These are phyloP conservation scores for Herpailurus yagouaroundi DNA, from an alignment of 2,113 vertebrate species.

Conservation along the genomic window DNA sequence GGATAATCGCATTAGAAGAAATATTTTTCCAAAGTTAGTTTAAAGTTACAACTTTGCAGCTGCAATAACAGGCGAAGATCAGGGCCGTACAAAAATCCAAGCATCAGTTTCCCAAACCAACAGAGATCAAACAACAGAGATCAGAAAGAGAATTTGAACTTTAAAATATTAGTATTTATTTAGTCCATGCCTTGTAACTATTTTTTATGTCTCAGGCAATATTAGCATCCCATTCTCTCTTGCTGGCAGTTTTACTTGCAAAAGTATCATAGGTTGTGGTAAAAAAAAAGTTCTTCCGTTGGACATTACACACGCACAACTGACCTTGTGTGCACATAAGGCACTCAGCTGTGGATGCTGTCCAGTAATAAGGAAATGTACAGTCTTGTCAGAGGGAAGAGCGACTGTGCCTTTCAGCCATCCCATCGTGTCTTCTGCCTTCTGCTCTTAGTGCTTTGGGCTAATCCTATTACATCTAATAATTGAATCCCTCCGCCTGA, in stretches of 20 bases:
- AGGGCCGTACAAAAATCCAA: background rate
- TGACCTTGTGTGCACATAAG: background rate
- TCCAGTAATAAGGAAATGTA: background rate
- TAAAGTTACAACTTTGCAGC: background rate
- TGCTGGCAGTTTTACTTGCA: background rate
- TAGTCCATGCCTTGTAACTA: background rate
- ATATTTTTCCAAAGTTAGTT: background rate
- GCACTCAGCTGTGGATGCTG: background rate
- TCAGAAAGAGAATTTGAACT: background rate
- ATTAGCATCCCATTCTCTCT: background rate
- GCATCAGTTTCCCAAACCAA: background rate
- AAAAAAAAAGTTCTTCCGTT: background rate
- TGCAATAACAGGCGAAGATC: background rate
- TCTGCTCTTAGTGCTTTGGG: background rate
- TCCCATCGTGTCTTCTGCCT: background rate
- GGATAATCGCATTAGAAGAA: background rate
- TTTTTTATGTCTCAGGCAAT: background rate
- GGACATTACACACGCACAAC: background rate
- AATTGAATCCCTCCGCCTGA: background rate
- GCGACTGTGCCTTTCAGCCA: background rate
- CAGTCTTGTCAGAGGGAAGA: background rate
- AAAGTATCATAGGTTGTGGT: background rate
- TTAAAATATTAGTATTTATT: background rate
- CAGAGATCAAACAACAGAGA: background rate
- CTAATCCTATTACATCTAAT: background rate